Evolutionary conservation across 2,888 invertebrate species (phyloP).

Genomic region (Clivina fossor): DNA sequence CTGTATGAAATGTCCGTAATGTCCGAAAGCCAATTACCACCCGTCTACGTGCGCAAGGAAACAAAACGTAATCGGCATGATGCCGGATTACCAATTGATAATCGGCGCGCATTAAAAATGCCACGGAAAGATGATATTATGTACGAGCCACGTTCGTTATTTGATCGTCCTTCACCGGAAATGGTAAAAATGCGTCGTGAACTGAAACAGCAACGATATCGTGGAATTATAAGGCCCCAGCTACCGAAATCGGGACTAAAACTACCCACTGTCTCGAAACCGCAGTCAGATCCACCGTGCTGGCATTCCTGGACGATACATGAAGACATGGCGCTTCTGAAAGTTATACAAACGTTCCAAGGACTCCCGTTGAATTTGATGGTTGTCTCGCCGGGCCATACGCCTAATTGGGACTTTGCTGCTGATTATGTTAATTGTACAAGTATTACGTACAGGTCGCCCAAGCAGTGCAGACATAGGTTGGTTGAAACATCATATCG

Average conservation of each 20-base stretch:
- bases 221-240: slow-evolving; percentile 58
- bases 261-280: slow-evolving; percentile 56
- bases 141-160: slow-evolving; percentile 77
- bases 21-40: slow-evolving; percentile 78
- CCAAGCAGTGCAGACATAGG: slow-evolving; percentile 87
- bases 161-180: slow-evolving; percentile 76
- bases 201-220: slow-evolving; percentile 58
- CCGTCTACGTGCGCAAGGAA: slow-evolving; percentile 78
- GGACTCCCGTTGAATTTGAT: slow-evolving; percentile 75
- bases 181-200: slow-evolving; percentile 76
- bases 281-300: slow-evolving; percentile 63
- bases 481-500: too few species aligned
- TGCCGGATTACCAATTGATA: slow-evolving; percentile 53
- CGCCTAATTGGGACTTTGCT: slow-evolving; percentile 95
- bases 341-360: slow-evolving; percentile 74
- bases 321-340: slow-evolving; percentile 87
- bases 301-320: slow-evolving; percentile 87
- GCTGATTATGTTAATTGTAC: slow-evolving; percentile 86
- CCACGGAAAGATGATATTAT: slow-evolving; percentile 73
- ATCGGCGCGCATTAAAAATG: slow-evolving; percentile 62
- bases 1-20: slow-evolving; percentile 78
- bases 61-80: slow-evolving; percentile 71
- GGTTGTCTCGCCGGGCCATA: slow-evolving; percentile 78
- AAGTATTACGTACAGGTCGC: slow-evolving; percentile 83
- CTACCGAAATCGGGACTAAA: slow-evolving; percentile 59